phyloP scores from a whole-genome alignment of 2,888 invertebrate species.

The Acanthacorydalis orientalis region DNA sequence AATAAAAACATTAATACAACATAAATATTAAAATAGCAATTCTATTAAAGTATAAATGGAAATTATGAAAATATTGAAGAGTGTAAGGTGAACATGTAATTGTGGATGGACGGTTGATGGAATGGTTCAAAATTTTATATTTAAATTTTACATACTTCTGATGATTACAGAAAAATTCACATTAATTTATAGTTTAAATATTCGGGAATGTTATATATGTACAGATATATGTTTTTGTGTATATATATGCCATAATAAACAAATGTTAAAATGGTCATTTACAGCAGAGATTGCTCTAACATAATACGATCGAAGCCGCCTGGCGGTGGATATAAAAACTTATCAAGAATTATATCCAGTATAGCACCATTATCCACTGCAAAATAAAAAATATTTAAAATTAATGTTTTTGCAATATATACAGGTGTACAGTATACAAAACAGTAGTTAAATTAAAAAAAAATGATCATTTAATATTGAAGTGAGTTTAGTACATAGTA shows the following conservation, averaged over 20 bases:
- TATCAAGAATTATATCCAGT: conserved; percentile 82
- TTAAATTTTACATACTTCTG: too few species aligned
- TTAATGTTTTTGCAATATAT: not conserved
- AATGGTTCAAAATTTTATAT: too few species aligned
- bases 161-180: too few species aligned
- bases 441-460: conserved; percentile 3
- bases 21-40: too few species aligned
- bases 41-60: too few species aligned
- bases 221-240: not conserved
- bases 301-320: conserved; percentile 88
- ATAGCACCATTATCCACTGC: conserved; percentile 96
- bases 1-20: too few species aligned
- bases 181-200: too few species aligned
- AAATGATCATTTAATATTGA: conserved; percentile 3
- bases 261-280: conserved; percentile 24
- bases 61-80: too few species aligned
- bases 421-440: not conserved
- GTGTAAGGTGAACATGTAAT: too few species aligned
- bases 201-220: not conserved
- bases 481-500: conserved; percentile 2
- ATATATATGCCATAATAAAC: not conserved
- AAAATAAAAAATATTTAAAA: conserved; percentile 20
- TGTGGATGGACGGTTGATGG: too few species aligned
- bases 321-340: conserved; percentile 69
- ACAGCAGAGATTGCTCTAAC: conserved; percentile 91